Evolutionary conservation across 2,797 vertebrate genomes (phyloP), one percentile per base, ranked within the genome.

Genomic region (Labeo calbasu): DNA sequence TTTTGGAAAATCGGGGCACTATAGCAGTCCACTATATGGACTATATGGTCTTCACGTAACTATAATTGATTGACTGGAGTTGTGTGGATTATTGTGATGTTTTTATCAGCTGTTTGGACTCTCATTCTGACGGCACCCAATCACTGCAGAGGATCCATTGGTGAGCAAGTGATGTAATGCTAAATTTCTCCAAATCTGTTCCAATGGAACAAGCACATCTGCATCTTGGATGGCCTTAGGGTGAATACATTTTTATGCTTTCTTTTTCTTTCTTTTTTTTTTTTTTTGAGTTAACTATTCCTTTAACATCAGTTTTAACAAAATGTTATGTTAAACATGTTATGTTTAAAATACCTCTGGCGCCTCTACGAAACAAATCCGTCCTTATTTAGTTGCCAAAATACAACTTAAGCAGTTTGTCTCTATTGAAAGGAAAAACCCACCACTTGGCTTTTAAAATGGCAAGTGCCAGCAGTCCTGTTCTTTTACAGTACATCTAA

Each of bases 401-500:
- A 78, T 79, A 65, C 66, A 84, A 84, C 76, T 79, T 84, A 79
- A 84, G 79, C 70, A 75, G 43, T 79, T 82, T 71, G 76, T 87
- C 36, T 12, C 8, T 66, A 32, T 80, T 82, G 88, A 84, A 87
- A 87, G 63, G 70, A 51, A 80, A 87, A 87, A 83, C 84, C 79
- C 57, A 69, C 77, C 85, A 61, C 80, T 75, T 86, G 68, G 51
- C 79, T 77, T 86, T 79, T 83, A 69, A 82, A 84, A 83, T 77
- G 55, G 50, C 82, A 69, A 69, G 51, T 88, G 83, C 78, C 68
- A 70, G 53, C 75, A 5, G 51, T 85, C 77, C 76, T 32, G 43
- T 66, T 82, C 79, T 25, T 43, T 77, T 82, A 66, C 53, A 68
- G 83, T 84, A 84, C 85, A 87, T 87, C 81, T 86, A 83, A 84